Percentiles rank a stretch among this genome's conserved stretches.
These are phyloP conservation scores for Neodiprion pinetum DNA, from an alignment of 1,140 invertebrate genomes.

Conservation along the genomic window DNA sequence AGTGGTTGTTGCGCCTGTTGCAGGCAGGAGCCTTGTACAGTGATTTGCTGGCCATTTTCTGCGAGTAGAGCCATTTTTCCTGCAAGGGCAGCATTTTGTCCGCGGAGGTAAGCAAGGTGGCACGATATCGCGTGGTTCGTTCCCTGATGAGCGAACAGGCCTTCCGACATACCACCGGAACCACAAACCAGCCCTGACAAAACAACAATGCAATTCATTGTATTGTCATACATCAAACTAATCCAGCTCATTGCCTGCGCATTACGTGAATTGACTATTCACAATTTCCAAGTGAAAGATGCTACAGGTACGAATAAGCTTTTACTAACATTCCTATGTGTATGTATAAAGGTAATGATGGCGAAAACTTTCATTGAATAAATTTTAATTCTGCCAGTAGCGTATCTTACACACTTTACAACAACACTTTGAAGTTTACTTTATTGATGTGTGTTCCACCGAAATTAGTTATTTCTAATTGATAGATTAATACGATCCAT, in stretches of 20 bases:
- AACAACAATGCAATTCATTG: conserved; percentile 25
- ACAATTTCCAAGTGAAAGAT: too few relatives aligned
- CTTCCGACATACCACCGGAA: conserved; percentile 44
- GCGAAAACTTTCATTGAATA: too few relatives aligned
- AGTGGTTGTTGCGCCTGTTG: conserved; percentile 35
- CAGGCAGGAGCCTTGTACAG: conserved; percentile 23
- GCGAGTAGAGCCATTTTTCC: conserved; percentile 16
- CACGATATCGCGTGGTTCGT: conserved; percentile 45
- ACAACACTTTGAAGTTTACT: too few relatives aligned
- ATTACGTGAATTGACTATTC: too few relatives aligned
- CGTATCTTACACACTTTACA: too few relatives aligned
- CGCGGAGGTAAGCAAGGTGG: conserved; percentile 36
- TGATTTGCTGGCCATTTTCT: not conserved
- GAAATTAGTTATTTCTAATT: too few relatives aligned
- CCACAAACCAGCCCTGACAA: conserved; percentile 51
- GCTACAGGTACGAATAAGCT: too few relatives aligned
- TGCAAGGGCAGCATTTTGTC: conserved; percentile 15
- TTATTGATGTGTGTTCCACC: too few relatives aligned
- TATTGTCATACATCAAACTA: not conserved
- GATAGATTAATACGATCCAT: too few relatives aligned
- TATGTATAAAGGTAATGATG: too few relatives aligned
- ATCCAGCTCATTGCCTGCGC: not conserved
- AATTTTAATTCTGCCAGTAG: too few relatives aligned
- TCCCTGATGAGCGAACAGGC: conserved; percentile 46
- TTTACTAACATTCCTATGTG: too few relatives aligned